Percentiles rank a stretch among this genome's conserved stretches.
phyloP scores from a whole-genome alignment of 1,140 invertebrate genomes.

The Reticulitermes speratus region DNA sequence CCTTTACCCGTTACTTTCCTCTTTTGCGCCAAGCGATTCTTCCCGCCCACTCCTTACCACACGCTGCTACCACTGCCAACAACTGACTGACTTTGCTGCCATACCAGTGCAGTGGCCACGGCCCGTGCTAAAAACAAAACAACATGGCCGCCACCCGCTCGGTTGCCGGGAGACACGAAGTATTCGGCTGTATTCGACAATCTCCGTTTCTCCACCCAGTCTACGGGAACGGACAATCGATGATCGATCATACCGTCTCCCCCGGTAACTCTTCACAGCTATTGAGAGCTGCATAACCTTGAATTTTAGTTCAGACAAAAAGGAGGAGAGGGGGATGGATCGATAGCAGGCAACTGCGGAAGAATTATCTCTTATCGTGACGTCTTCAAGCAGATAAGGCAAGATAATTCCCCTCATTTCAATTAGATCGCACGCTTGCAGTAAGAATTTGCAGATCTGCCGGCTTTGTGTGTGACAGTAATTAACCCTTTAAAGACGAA shows the following conservation, averaged over 20 bases:
- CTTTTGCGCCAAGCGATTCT: neutral
- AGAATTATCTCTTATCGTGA: neutral
- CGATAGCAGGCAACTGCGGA: neutral
- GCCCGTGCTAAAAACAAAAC: constrained; percentile 27
- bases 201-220: neutral
- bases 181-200: constrained; percentile 24
- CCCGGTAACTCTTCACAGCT: neutral
- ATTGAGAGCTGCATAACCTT: constrained; percentile 4
- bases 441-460: too few relatives aligned
- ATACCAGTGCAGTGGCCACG: neutral
- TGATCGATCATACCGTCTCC: neutral
- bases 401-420: too few relatives aligned
- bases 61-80: neutral
- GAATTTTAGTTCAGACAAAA: neutral
- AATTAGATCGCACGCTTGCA: too few relatives aligned
- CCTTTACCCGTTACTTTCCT: neutral
- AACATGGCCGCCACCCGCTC: constrained; percentile 27
- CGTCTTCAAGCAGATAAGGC: neutral
- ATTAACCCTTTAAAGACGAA: too few relatives aligned
- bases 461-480: too few relatives aligned
- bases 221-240: neutral
- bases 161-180: neutral
- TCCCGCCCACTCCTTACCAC: neutral
- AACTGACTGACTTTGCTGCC: constrained; percentile 15
- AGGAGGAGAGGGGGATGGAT: neutral